Percentiles rank a stretch among this genome's conserved stretches.
Evolutionary conservation across 2,797 vertebrate species (phyloP).

Genomic region (Peromyscus aztecus): DNA sequence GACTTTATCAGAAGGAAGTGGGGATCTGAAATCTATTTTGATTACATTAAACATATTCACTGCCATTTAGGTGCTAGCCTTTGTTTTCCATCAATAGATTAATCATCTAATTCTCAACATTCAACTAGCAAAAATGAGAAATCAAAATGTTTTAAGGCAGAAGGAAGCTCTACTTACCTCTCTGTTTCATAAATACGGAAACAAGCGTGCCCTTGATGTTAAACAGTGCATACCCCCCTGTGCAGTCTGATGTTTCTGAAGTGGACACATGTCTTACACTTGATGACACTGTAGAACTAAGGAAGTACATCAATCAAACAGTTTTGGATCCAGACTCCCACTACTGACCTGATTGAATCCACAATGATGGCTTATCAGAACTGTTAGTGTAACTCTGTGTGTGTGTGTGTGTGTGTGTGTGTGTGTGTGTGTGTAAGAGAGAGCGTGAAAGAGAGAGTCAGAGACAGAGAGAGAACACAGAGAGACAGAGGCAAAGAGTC

Average conservation of each 20-base stretch:
- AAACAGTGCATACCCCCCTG: neutral
- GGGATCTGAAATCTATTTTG: neutral
- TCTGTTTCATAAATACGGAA: neutral
- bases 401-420: neutral
- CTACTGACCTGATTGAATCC: neutral
- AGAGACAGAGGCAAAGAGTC: neutral
- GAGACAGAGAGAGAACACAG: neutral
- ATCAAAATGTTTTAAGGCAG: constrained; percentile 36
- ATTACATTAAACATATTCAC: constrained; percentile 23
- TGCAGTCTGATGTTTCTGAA: neutral
- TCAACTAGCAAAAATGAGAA: neutral
- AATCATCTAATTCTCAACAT: neutral
- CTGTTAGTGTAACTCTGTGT: neutral
- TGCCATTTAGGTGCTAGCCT: neutral
- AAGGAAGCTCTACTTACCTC: neutral
- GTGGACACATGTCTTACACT: neutral
- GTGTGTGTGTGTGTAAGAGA: neutral
- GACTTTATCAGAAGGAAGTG: constrained; percentile 11
- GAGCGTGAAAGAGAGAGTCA: neutral
- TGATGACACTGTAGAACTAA: neutral
- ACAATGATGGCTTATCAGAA: neutral
- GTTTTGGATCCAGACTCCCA: neutral
- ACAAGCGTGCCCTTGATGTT: neutral
- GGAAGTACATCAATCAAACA: neutral
- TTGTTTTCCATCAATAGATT: neutral